These are phyloP conservation scores for Drosophila algonquin DNA, from an alignment of 2,888 invertebrate genomes.

Conservation along the genomic window DNA sequence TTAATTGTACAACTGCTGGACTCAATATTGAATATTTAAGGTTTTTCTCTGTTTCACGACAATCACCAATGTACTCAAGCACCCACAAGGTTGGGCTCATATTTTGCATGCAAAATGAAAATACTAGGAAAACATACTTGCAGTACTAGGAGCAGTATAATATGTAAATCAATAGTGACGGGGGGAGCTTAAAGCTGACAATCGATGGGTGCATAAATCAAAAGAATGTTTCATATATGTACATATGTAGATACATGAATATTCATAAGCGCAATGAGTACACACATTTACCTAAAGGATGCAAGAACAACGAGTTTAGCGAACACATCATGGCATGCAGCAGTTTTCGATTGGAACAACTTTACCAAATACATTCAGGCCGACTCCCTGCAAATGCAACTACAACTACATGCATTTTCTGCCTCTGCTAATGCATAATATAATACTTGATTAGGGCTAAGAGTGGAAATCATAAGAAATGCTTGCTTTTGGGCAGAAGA, in stretches of 20 bases:
- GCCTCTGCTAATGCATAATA: not conserved
- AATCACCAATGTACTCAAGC: not conserved
- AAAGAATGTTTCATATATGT: not conserved
- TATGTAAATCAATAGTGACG: constrained; percentile 1
- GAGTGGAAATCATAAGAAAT: constrained; percentile 15
- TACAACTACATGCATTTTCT: not conserved
- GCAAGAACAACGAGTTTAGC: constrained; percentile 40
- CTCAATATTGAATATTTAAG: not conserved
- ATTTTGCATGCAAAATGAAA: constrained; percentile 56
- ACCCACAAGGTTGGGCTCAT: constrained; percentile 33
- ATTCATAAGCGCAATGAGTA: constrained; percentile 66
- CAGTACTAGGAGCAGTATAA: not conserved
- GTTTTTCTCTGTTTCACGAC: constrained; percentile 10
- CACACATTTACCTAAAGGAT: constrained; percentile 71
- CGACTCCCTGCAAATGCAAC: constrained; percentile 26
- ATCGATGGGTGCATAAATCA: not conserved
- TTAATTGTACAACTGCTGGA: not conserved
- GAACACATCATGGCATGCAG: constrained; percentile 31
- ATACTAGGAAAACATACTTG: not conserved
- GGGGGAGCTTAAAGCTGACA: constrained; percentile 1
- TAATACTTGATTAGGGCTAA: not conserved
- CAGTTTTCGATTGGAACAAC: constrained; percentile 10
- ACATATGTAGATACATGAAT: constrained; percentile 9
- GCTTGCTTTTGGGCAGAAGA: not conserved
- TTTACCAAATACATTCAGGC: constrained; percentile 1